Evolutionary conservation across 2,113 vertebrate genomes (phyloP).

Genomic region (Pollimyrus isidori): DNA sequence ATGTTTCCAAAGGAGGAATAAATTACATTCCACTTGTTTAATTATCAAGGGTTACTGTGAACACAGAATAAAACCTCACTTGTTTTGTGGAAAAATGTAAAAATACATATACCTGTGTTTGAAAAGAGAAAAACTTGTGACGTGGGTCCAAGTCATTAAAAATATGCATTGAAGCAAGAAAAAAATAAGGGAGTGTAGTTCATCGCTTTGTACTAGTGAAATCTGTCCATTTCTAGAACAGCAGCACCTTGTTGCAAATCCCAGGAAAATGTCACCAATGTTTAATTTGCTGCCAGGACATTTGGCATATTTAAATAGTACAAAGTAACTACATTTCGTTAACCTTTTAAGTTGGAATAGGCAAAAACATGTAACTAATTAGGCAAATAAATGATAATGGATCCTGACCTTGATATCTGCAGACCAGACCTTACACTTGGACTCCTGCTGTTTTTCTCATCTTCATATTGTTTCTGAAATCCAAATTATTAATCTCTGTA

Average conservation of each 20-base stretch:
- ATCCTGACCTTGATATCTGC: not conserved
- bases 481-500: constrained; percentile 13
- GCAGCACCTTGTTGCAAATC: not conserved
- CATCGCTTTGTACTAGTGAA: not conserved
- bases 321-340: not conserved
- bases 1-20: not conserved
- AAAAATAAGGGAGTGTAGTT: not conserved
- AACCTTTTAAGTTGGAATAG: not conserved
- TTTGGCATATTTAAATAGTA: not conserved
- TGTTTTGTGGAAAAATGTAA: constrained; percentile 2
- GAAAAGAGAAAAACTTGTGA: constrained; percentile 15
- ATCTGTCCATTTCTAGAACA: not conserved
- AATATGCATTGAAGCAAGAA: not conserved
- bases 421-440: not conserved
- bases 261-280: not conserved
- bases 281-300: not conserved
- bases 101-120: constrained; percentile 9
- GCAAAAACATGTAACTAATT: not conserved
- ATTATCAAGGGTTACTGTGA: not conserved
- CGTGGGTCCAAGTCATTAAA: constrained; percentile 19
- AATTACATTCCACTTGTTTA: not conserved
- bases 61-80: not conserved
- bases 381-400: not conserved
- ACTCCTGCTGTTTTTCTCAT: constrained; percentile 1
- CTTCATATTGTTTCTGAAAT: not conserved